These are phyloP conservation scores for Crypturellus undulatus DNA, from an alignment of 2,113 vertebrate genomes.

Conservation along the genomic window DNA sequence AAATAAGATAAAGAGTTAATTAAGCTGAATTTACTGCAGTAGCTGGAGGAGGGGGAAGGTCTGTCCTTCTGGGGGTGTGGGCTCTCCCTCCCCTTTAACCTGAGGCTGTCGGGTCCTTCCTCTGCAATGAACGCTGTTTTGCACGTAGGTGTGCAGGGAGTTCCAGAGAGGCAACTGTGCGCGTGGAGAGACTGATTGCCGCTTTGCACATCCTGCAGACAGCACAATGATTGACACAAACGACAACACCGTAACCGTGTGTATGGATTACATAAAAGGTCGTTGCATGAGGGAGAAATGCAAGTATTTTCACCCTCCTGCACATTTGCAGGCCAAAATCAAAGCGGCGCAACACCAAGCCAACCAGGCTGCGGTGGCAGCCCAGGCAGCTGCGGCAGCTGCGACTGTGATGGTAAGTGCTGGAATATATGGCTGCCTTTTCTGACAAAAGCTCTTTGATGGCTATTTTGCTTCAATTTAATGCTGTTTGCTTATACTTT, in stretches of 20 bases:
- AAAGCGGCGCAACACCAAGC: slow-evolving; percentile 96
- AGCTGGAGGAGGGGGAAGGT: not conserved
- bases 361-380: slow-evolving; percentile 90
- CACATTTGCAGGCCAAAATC: slow-evolving; percentile 99
- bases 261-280: slow-evolving; percentile 99
- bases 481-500: slow-evolving; percentile 48
- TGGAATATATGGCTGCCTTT: slow-evolving; percentile 64
- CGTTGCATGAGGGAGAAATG: slow-evolving; percentile 99
- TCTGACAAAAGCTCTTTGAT: slow-evolving; percentile 51
- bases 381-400: slow-evolving; percentile 91
- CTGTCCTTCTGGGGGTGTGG: not conserved
- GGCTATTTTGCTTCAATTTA: slow-evolving; percentile 43
- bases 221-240: slow-evolving; percentile 96
- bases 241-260: slow-evolving; percentile 98
- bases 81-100: not conserved
- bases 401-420: slow-evolving; percentile 93
- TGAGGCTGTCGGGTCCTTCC: not conserved
- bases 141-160: slow-evolving; percentile 91
- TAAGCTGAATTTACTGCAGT: not conserved
- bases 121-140: slow-evolving; percentile 65
- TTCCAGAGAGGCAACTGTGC: slow-evolving; percentile 96
- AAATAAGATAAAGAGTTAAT: not conserved
- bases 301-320: slow-evolving; percentile 99
- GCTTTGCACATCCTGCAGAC: slow-evolving; percentile 95
- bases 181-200: slow-evolving; percentile 95